A percentile compares a stretch with the other conserved stretches of the same genome.
Evolutionary conservation across 1,140 invertebrate genomes (phyloP).

Genomic region (Manduca sexta): DNA sequence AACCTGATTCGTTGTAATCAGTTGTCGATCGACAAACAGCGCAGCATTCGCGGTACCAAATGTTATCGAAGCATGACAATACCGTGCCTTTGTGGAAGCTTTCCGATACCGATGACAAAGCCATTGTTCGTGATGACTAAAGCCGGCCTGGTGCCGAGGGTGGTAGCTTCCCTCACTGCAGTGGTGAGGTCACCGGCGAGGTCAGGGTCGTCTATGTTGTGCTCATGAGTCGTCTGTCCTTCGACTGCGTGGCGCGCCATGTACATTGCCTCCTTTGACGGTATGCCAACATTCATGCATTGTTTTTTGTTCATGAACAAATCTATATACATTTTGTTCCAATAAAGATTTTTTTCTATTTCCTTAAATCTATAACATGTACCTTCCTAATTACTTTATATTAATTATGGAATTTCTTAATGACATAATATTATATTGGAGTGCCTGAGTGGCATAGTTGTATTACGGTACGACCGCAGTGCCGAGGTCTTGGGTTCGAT

Average conservation of each 20-base stretch:
- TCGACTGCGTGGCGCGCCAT: constrained; percentile 1
- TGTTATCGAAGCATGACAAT: constrained; percentile 3
- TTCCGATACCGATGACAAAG: constrained; percentile 39
- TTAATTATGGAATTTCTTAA: too few relatives aligned
- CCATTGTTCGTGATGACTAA: constrained; percentile 61
- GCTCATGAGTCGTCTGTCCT: constrained; percentile 9
- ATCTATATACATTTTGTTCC: too few relatives aligned
- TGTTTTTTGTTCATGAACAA: too few relatives aligned
- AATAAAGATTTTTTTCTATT: too few relatives aligned
- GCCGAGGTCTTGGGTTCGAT: too few relatives aligned
- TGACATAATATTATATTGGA: too few relatives aligned
- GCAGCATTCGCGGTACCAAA: neutral
- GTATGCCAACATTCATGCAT: constrained; percentile 12
- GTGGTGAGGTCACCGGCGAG: constrained; percentile 15
- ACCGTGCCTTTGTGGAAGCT: constrained; percentile 1
- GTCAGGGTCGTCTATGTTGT: constrained; percentile 14
- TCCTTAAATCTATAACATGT: too few relatives aligned
- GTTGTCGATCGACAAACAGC: neutral
- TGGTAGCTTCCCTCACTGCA: constrained; percentile 32
- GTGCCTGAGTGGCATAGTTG: too few relatives aligned
- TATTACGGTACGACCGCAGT: too few relatives aligned
- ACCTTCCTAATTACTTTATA: too few relatives aligned
- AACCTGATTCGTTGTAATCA: constrained; percentile 13
- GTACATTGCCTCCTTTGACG: constrained; percentile 6
- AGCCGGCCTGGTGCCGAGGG: constrained; percentile 18